Evolutionary conservation across 2,797 vertebrate genomes (phyloP), one percentile per base, ranked within the genome.

Genomic region (Molossus alvarezi): DNA sequence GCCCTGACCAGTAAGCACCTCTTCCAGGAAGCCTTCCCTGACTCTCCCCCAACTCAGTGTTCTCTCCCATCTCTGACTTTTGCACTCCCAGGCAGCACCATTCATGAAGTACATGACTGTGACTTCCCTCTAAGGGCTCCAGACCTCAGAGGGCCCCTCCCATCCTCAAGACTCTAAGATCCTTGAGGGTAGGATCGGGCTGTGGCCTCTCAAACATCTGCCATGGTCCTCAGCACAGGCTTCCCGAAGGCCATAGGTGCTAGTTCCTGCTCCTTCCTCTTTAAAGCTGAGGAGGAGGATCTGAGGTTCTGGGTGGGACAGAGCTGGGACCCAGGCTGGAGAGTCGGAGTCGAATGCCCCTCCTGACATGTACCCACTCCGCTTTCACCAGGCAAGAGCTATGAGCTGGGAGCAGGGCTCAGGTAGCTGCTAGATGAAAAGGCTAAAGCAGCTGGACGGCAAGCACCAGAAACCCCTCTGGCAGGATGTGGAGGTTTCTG

Each of bases 1-100:
- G n/a, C 62, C 27, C 67, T 90, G 57, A 48, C 37, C 64, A 23
- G 87, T 89, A 12, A 88, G 92, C 96, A 97, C 91, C 94, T 98
- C 98, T 96, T 97, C 92, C 97, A 97, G 94, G 96, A 96, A 97
- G 94, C 53, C 0, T 0, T 89, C 92, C 67, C 94, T 93, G 86
- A 96, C 65, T 69, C 18, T 33, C 96, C 90, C 0, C 2, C 90
- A 83, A 89, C 94, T 97, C 97, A 73, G 18, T 20, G 10, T 23
- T 69, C 53, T 41, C 64, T 81, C 51, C 51, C 17, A 29, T 53
- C 79, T 57, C 77, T 73, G 72, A 60, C 41, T 21, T 62, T 45
- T 53, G 45, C 25, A 65, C 60, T 60, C 93, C 51, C 20, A 80
- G 58, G 29, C 1, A 25, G 69, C 62, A 51, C 65, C 53, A 75